Evolutionary conservation across 2,888 invertebrate species (phyloP), one percentile per base, ranked within the genome.

Genomic region (Melinaea menophilus): DNA sequence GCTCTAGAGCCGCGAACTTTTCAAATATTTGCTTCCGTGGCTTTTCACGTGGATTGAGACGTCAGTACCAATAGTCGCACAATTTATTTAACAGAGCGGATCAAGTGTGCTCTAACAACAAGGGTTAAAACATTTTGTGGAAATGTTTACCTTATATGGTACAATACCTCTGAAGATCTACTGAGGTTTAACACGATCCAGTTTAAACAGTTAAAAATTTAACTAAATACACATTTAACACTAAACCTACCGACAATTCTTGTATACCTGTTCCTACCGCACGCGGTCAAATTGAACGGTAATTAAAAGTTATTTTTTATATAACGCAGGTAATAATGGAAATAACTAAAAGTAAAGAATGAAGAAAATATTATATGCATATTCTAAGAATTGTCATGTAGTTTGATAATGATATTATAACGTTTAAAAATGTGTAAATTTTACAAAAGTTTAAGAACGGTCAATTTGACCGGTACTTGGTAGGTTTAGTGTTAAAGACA

Each of bases 71-170:
- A 84, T 84, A 85, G 81, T 80, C 77, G 75, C 75, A 79, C 79
- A 82, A 85, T 86, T 84, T 85, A 85, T 86, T 83, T 79, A 82
- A 79, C 83, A 69, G 77, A 79, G 72, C 79, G 82, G 87, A 90
- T 89, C 86, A 88, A 90, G 87, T 88, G 88, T 88, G 88, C 90
- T 90, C 89, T 89, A 87, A 86, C 77, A 84, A 82, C 81, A 82
- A 84, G 71, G 69, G 72, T 73, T 74, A 56, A 69, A 74, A 62
- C 48, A 59, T 68, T 70, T 64, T 51, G 34, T 61, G n/a, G 13
- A 65, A 71, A 68, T 69, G 48, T 35, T 34, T 13, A 3, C 22
- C 9, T 7, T 11, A 31, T 9, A 51, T 31, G 51, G 51, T 51
- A 22, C 51, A 51, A 2, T 31, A 31, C 51, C 31, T 51, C 9